Evolutionary conservation across 2,888 invertebrate genomes (phyloP).

Genomic region (Malthinus seriepunctatus): DNA sequence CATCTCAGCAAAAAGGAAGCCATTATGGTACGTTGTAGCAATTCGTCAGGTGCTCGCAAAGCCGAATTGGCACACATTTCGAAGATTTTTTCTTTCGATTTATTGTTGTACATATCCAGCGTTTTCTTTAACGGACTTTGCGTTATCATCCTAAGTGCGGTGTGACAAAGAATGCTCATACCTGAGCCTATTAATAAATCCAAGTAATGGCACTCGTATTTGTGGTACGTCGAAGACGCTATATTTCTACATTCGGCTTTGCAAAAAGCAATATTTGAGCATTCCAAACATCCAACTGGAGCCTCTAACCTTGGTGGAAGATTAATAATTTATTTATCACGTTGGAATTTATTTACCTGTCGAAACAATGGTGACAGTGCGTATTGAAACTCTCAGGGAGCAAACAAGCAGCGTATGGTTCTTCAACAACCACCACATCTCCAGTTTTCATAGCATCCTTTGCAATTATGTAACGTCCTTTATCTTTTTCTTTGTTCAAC

Average conservation of each 20-base stretch:
- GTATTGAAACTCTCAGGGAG: conserved; percentile 74
- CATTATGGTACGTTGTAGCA: conserved; percentile 77
- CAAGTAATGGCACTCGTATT: conserved; percentile 74
- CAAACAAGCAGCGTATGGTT: conserved; percentile 74
- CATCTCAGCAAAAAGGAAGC: conserved; percentile 74
- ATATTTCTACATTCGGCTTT: conserved; percentile 65
- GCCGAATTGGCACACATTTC: conserved; percentile 69
- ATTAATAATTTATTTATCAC: not conserved
- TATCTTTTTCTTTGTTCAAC: conserved; percentile 62
- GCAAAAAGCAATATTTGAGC: conserved; percentile 80
- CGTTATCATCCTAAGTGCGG: conserved; percentile 78
- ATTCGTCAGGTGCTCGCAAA: conserved; percentile 67
- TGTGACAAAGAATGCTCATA: conserved; percentile 78
- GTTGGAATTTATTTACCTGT: conserved; percentile 57
- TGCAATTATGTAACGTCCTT: conserved; percentile 74
- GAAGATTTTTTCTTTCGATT: conserved; percentile 58
- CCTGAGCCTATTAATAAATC: conserved; percentile 75
- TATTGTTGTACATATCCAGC: conserved; percentile 57
- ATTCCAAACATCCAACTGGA: conserved; percentile 72
- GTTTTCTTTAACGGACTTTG: conserved; percentile 62
- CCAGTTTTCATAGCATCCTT: conserved; percentile 66
- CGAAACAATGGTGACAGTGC: conserved; percentile 81
- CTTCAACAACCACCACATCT: conserved; percentile 72
- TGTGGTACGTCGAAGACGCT: conserved; percentile 70
- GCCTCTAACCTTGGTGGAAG: conserved; percentile 59